Evolutionary conservation across 2,888 invertebrate genomes (phyloP).

Genomic region (Brachypterus glaber): DNA sequence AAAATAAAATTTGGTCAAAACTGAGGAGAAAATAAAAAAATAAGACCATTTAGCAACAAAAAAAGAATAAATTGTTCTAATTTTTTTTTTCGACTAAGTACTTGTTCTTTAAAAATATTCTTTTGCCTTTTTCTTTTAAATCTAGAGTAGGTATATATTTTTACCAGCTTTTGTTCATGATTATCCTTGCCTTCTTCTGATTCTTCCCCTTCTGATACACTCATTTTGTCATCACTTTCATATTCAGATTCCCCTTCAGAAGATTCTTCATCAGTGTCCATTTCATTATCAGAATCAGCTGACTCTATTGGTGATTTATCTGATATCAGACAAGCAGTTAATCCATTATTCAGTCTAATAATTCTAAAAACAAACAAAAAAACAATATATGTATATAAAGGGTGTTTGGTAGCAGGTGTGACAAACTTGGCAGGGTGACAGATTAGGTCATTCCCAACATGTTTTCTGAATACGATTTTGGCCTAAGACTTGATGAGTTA

Average conservation of each 20-base stretch:
- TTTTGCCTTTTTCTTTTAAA: too few relatives aligned
- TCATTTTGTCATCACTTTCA: conserved; percentile 14
- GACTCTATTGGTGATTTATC: conserved; percentile 37
- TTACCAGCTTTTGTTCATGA: conserved; percentile 31
- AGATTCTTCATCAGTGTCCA: conserved; percentile 35
- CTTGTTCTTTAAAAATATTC: too few relatives aligned
- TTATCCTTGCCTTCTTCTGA: background rate
- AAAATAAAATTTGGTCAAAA: too few relatives aligned
- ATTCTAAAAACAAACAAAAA: conserved; percentile 45
- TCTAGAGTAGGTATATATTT: background rate
- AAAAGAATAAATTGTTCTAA: background rate
- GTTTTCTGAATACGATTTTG: too few relatives aligned
- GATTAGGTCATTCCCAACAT: too few relatives aligned
- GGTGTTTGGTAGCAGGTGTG: too few relatives aligned
- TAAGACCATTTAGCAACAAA: background rate
- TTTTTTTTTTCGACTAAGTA: too few relatives aligned
- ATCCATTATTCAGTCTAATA: conserved; percentile 57
- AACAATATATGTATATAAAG: too few relatives aligned
- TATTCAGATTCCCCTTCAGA: conserved; percentile 26
- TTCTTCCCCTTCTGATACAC: conserved; percentile 16
- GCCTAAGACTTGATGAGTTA: too few relatives aligned
- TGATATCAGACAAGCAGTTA: conserved; percentile 62
- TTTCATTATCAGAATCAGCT: conserved; percentile 40
- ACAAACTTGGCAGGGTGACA: too few relatives aligned
- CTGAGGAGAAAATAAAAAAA: too few relatives aligned